Evolutionary conservation across 2,888 invertebrate species (phyloP), one percentile per base, ranked within the genome.

Genomic region (Apantesis nais): DNA sequence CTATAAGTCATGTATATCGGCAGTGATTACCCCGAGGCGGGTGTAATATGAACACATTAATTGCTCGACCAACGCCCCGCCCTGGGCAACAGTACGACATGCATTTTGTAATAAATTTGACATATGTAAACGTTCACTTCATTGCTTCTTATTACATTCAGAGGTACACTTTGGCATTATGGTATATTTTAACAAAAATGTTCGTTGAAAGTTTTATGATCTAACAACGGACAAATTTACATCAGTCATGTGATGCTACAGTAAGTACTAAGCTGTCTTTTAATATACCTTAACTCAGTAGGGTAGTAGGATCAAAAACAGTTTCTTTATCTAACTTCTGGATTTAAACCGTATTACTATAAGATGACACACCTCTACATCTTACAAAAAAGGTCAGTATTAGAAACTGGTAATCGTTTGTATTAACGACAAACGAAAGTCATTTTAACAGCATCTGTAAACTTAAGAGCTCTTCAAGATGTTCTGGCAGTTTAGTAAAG

Each of bases 41-140:
- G 69, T 67, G 73, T 80, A 80, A 77, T 78, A 78, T 77, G 76
- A 67, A 74, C 64, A 69, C 75, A 75, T 73, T 83, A 82, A 78
- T 80, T 80, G 76, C 78, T 66, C 72, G 77, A 73, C 80, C 74
- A 75, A 67, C 41, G 39, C 60, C 60, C 60, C 60, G 66, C 81
- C 78, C 73, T 70, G 66, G 78, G 78, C 78, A 74, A 73, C 75
- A 58, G 73, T 70, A 76, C 74, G 77, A 84, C 75, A 83, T 74
- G 41, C 67, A 60, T 61, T 67, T 67, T 66, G 39, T 41, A 58
- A 66, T 66, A 66, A 58, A 66, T 41, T 58, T 52, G 66, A 58
- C 58, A 58, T 58, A 66, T 66, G 66, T 66, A 64, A 67, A 29
- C 25, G 67, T 34, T 19, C 68, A 66, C 62, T 73, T 44, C 34